Percentiles rank a stretch among this genome's conserved stretches.
Evolutionary conservation across 2,797 vertebrate species (phyloP).

Genomic region (Euthynnus affinis): DNA sequence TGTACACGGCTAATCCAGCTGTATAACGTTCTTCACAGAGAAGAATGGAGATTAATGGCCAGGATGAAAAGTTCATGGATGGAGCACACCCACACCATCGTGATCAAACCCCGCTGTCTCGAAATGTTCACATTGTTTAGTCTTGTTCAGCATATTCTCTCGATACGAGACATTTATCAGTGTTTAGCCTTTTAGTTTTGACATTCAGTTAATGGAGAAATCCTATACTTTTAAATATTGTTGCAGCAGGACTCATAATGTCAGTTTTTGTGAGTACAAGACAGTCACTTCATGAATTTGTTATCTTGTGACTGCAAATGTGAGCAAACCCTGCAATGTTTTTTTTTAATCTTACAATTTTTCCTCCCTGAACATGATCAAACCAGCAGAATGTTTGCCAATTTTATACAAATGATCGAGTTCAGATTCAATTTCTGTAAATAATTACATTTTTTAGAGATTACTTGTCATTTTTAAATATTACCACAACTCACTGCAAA

Average conservation of each 20-base stretch:
- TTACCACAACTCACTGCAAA: too few relatives aligned
- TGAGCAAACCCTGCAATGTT: too few relatives aligned
- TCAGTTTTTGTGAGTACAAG: neutral
- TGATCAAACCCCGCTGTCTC: conserved; percentile 46
- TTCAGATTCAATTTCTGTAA: neutral
- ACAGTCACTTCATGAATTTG: neutral
- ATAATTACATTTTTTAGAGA: too few relatives aligned
- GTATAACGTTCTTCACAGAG: conserved; percentile 30
- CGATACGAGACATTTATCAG: conserved; percentile 1
- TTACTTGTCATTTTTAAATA: too few relatives aligned
- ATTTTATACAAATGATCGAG: too few relatives aligned
- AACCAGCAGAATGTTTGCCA: neutral
- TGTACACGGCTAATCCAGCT: conserved; percentile 53
- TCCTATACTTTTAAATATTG: neutral
- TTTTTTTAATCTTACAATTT: neutral
- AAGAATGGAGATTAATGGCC: conserved; percentile 48
- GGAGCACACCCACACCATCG: conserved; percentile 3
- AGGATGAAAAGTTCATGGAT: conserved; percentile 34
- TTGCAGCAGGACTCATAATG: neutral
- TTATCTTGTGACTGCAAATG: neutral
- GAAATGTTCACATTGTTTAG: neutral
- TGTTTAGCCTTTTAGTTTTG: conserved; percentile 17
- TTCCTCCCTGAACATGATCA: neutral
- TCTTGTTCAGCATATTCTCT: conserved; percentile 19
- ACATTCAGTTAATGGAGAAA: neutral